Evolutionary conservation across 2,888 invertebrate species (phyloP).

Genomic region (Folsomia manolachei): DNA sequence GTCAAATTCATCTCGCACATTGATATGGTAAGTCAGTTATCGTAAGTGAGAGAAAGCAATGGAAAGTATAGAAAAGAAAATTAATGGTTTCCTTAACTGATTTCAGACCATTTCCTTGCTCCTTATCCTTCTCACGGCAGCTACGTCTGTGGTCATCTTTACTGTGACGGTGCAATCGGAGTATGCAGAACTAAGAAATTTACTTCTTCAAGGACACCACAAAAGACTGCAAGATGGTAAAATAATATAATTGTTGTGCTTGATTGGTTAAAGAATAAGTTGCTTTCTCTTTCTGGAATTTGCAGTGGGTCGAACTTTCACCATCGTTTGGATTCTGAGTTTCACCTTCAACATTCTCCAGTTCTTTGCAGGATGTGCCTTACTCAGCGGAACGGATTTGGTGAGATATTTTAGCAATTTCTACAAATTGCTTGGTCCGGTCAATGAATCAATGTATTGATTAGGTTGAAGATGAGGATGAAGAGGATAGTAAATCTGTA

Average conservation of each 20-base stretch:
- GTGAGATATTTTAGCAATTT: constrained; percentile 19
- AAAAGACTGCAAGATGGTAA: constrained; percentile 17
- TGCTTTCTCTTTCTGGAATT: not conserved
- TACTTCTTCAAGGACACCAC: constrained; percentile 25
- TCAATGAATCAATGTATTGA: not conserved
- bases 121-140: constrained; percentile 39
- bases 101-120: constrained; percentile 39
- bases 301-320: constrained; percentile 37
- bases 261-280: too few species aligned
- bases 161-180: constrained; percentile 37
- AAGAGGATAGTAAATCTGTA: constrained; percentile 44
- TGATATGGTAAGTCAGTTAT: constrained; percentile 32
- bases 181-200: constrained; percentile 37
- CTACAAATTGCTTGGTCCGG: not conserved
- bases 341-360: constrained; percentile 44
- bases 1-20: constrained; percentile 40
- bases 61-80: not conserved
- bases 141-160: constrained; percentile 41
- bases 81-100: not conserved
- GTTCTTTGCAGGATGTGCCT: constrained; percentile 44
- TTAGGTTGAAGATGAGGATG: constrained; percentile 36
- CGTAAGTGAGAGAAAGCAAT: not conserved
- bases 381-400: constrained; percentile 42
- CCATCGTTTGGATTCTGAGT: constrained; percentile 43
- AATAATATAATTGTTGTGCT: not conserved